Base-by-base conservation (phyloP, 2,888 invertebrate genomes). In the Odontocolon sp. region DNA sequence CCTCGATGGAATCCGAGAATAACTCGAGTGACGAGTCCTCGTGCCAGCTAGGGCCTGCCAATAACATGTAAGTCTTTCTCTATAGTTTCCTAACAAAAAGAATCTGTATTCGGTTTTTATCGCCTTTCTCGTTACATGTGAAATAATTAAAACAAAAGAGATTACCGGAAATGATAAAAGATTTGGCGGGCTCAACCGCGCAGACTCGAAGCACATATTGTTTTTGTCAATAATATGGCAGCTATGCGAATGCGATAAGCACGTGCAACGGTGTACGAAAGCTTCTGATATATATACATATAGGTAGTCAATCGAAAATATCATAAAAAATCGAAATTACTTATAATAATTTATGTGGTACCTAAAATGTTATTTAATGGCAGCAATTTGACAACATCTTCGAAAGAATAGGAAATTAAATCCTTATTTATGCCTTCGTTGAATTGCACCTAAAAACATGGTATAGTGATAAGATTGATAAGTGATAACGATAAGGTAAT, bases 31-130 rank as follows among this genome's bases (percentile, higher is more conserved):
- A 86, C 38, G 83, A 72, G 56, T 82, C 82, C 40, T 82, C 82
- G 63, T 63, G 73, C 59, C 82, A 84, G 83, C 71, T 85, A 86
- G 82, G 80, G 52, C 61, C 71, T 11, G 71, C 52, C 77, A 70
- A 40, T 71, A 85, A 82, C 77, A 84, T 84, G 86, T 86, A 74
- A 85, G 86, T 86, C 1, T n/a, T 11, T 23, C 14, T 31, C n/a
- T n/a, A 2, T 28, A 9, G 4, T 26, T 31, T 3, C 5, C 2
- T 28, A 4, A 5, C 3, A 1, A 3, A 1, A 9, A 5, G 40
- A 14, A 5, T 18, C 21, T 26, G 2, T 45, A n/a, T 18, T 47
- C 11, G 18, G 3, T 6, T 6, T 42, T 18, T 5, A 52, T 6
- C 2, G 16, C 8, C n/a, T 40, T 26, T 54, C n/a, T 54, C 3